A percentile compares a stretch with the other conserved stretches of the same genome.
Evolutionary conservation across 2,888 invertebrate species (phyloP).

Genomic region (Perdita meconis): DNA sequence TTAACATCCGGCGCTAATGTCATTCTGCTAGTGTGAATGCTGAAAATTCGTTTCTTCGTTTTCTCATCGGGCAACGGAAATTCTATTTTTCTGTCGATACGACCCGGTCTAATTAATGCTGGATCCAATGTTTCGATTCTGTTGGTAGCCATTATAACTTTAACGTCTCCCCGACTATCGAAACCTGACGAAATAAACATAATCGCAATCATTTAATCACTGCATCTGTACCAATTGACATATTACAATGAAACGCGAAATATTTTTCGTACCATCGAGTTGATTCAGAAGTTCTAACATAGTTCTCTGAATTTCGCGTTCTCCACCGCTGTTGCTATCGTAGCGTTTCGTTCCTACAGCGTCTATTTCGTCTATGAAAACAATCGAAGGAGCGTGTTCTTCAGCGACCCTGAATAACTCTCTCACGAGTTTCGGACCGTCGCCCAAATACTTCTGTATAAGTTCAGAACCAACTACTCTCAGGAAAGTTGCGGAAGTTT

Average conservation of each 20-base stretch:
- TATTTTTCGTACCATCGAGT: conserved; percentile 94
- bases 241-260: conserved; percentile 85
- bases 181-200: too few relatives aligned
- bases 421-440: conserved; percentile 98
- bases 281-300: conserved; percentile 99
- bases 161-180: conserved; percentile 82
- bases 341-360: conserved; percentile 99
- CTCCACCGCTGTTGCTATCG: conserved; percentile 99
- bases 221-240: too few relatives aligned
- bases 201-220: too few relatives aligned
- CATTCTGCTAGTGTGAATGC: conserved; percentile 99
- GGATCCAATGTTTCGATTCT: conserved; percentile 99
- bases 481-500: conserved; percentile 99
- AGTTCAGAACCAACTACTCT: conserved; percentile 99
- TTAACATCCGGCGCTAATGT: conserved; percentile 98
- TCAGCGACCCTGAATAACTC: conserved; percentile 99
- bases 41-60: conserved; percentile 98
- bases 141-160: conserved; percentile 99
- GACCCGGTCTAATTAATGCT: conserved; percentile 98
- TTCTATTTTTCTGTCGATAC: conserved; percentile 99
- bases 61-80: conserved; percentile 99
- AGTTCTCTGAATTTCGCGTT: conserved; percentile 99
- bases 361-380: conserved; percentile 99
- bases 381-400: conserved; percentile 99
- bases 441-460: conserved; percentile 99